Conservation (phyloP, 1,140 invertebrate species). For the Dryas iulia region DNA sequence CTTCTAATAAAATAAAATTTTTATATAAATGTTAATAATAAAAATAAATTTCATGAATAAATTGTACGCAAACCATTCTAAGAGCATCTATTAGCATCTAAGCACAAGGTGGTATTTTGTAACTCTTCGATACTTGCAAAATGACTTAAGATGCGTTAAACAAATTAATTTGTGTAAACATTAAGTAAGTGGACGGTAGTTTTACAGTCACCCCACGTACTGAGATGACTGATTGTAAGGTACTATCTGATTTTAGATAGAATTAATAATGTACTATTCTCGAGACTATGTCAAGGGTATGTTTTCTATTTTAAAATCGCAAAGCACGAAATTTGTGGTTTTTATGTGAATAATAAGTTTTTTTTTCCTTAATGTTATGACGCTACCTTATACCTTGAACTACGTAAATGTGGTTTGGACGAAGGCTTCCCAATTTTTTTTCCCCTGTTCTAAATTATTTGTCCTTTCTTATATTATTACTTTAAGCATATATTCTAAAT, state of each 20-base stretch:
- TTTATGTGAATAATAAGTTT: background rate
- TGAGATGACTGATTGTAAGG: conserved; percentile 26
- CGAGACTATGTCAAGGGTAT: conserved; percentile 13
- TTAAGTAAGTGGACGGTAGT: conserved; percentile 38
- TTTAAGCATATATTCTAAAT: too few species aligned
- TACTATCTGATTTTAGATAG: conserved; percentile 24
- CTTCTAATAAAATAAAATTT: background rate
- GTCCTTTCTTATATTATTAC: too few species aligned
- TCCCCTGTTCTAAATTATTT: too few species aligned
- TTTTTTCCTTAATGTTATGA: too few species aligned
- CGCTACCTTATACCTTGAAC: too few species aligned
- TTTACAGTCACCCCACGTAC: conserved; percentile 14
- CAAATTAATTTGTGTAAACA: conserved; percentile 57
- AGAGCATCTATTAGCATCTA: conserved; percentile 21
- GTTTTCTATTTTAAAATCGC: background rate
- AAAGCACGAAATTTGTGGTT: background rate
- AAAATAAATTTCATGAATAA: conserved; percentile 5
- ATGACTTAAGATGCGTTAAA: conserved; percentile 39
- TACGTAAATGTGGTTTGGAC: too few species aligned
- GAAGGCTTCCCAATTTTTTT: too few species aligned
- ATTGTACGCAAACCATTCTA: background rate
- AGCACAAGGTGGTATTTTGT: conserved; percentile 21
- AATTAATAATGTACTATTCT: conserved; percentile 2
- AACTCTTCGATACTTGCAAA: conserved; percentile 25
- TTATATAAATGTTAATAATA: background rate